Percentiles rank a stretch among this genome's conserved stretches.
These are phyloP conservation scores for Isaurus tuberculatus DNA, from an alignment of 92 coral and sea anemone species.

Conservation along the genomic window DNA sequence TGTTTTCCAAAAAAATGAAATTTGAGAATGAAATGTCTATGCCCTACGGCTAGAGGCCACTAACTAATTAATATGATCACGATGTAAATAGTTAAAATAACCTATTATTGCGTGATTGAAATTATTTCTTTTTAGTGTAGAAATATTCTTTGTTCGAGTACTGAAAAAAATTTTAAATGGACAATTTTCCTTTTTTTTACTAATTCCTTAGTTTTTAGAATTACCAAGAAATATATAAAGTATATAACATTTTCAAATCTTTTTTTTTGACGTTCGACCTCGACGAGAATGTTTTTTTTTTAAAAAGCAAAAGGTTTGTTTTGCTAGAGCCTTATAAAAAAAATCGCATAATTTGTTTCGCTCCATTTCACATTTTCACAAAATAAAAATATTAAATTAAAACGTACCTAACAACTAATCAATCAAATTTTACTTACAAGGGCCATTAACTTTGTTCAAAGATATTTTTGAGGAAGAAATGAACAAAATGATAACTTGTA, in stretches of 20 bases:
- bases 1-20: conserved; percentile 33
- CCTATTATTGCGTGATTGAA: neutral
- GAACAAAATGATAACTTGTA: neutral
- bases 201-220: neutral
- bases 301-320: too few relatives aligned
- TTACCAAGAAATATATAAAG: neutral
- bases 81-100: neutral
- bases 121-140: neutral
- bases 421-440: neutral
- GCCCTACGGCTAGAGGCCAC: neutral
- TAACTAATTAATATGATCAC: neutral
- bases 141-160: neutral
- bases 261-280: too few relatives aligned
- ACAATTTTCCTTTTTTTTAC: neutral
- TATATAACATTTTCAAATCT: neutral
- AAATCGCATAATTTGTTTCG: too few relatives aligned
- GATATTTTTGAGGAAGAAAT: neutral
- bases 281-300: too few relatives aligned
- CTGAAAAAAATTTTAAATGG: neutral
- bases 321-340: neutral
- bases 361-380: too few relatives aligned
- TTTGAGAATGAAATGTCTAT: conserved; percentile 8
- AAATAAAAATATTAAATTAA: too few relatives aligned
- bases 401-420: neutral
- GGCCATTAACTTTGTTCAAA: neutral